Conservation (phyloP, 1,140 invertebrate genomes). For the Drosophila carrolli region DNA sequence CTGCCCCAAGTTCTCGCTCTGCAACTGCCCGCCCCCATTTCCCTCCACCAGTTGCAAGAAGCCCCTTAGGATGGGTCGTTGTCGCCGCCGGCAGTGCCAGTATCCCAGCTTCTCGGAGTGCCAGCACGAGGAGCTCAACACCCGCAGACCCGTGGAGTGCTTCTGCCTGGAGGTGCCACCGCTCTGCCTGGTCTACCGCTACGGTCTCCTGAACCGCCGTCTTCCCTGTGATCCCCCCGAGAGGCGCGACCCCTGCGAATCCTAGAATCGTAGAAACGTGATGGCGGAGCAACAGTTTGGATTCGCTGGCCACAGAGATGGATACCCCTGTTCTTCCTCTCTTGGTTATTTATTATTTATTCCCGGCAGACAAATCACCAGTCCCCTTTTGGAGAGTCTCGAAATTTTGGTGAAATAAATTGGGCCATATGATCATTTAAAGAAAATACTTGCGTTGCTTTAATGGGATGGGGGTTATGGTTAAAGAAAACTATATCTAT, state of each 20-base stretch:
- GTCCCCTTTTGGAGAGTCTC: not conserved
- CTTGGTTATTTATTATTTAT: not conserved
- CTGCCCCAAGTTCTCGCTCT: slow-evolving; percentile 22
- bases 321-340: not conserved
- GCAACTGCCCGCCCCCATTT: slow-evolving; percentile 1
- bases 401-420: slow-evolving; percentile 8
- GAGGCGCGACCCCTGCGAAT: not conserved
- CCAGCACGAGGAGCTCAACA: slow-evolving; percentile 1
- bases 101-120: slow-evolving; percentile 60
- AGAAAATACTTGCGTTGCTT: not conserved
- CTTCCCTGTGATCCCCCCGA: not conserved
- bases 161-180: slow-evolving; percentile 2
- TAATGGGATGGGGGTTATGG: not conserved
- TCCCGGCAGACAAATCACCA: not conserved
- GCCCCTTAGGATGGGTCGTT: not conserved
- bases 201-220: not conserved
- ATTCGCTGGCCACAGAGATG: not conserved
- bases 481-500: too few relatives aligned
- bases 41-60: not conserved
- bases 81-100: slow-evolving; percentile 13
- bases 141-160: slow-evolving; percentile 22
- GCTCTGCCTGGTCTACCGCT: slow-evolving; percentile 6
- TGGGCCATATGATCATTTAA: not conserved
- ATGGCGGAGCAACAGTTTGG: not conserved
- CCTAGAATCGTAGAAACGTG: not conserved